Evolutionary conservation across 2,888 invertebrate genomes (phyloP), one percentile per base, ranked within the genome.

Genomic region (Scaptomyza caliginosa): DNA sequence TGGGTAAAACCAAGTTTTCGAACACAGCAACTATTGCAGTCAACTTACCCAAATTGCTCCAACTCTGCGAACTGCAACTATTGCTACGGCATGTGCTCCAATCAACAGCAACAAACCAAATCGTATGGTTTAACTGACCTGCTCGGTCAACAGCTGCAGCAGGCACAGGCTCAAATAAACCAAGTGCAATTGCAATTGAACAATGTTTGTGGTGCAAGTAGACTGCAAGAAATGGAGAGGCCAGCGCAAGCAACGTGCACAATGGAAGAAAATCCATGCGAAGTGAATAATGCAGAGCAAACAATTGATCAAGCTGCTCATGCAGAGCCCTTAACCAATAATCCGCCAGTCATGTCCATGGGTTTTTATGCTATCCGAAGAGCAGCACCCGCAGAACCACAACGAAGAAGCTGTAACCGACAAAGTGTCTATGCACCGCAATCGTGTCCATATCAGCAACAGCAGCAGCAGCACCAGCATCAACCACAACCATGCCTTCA

Each of bases 131-230:
- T 82, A 4, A 74, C 79, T 1, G 79, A 78, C 3, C 21, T 63
- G 13, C 16, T 80, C 26, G 79, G 86, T 10, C 75, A 78, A 32
- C 86, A 85, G 46, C 48, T 80, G 13, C 71, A 70, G 17, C 57
- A 56, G 42, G 79, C 83, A 1, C 86, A 77, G 43, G 55, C 46
- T 6, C 74, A 87, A 51, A 85, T 87, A 8, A 59, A 74, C 0
- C 65, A 84, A 10, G 48, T 84, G 13, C 79, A 79, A 21, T 39
- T 59, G 17, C 81, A 80, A 23, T 30, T 79, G 7, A 36, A 64
- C 6, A 54, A 30, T 4, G 67, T 52, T 8, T 82, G 70, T 34
- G 48, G 28, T 1, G 8, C 52, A 6, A 19, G 36, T 4, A 36
- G 46, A 8, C 13, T 34, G 8, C 39, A 49, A 2, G 42, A 67